A percentile compares a stretch with the other conserved stretches of the same genome.
phyloP scores from a whole-genome alignment of 37 sponge, comb jelly and placozoan genomes.

The Halichondria panicea region DNA sequence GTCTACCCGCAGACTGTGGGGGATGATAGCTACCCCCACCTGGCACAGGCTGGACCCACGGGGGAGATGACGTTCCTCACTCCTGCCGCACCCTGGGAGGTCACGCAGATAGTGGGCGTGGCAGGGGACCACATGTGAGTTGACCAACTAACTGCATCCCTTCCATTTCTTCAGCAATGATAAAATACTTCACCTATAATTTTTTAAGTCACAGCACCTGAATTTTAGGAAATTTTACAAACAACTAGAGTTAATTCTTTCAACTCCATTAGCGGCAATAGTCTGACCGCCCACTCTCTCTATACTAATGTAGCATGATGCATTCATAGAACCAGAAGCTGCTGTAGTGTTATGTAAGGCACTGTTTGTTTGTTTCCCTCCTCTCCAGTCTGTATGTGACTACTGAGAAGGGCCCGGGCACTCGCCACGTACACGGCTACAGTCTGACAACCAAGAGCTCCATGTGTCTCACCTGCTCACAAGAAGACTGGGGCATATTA shows the following conservation, averaged over 20 bases:
- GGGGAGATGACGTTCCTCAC: background rate
- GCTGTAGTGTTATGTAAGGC: slow-evolving; percentile 1
- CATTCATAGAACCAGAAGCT: too few relatives aligned
- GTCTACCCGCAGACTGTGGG: slow-evolving; percentile 6
- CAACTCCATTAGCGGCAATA: too few relatives aligned
- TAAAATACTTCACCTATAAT: too few relatives aligned
- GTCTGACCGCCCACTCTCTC: too few relatives aligned
- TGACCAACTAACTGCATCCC: too few relatives aligned
- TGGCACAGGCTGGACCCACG: background rate
- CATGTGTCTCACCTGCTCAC: slow-evolving; percentile 52
- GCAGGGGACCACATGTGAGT: slow-evolving; percentile 24
- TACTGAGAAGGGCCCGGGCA: slow-evolving; percentile 18
- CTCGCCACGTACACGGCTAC: slow-evolving; percentile 57
- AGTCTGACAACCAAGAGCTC: background rate
- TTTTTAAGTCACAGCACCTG: too few relatives aligned
- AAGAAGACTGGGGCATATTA: slow-evolving; percentile 43
- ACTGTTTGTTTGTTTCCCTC: background rate
- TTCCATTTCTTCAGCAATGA: too few relatives aligned
- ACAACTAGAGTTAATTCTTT: too few relatives aligned
- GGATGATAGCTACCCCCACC: slow-evolving; percentile 35
- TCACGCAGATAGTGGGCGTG: slow-evolving; percentile 35
- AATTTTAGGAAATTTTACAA: too few relatives aligned
- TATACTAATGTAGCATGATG: too few relatives aligned
- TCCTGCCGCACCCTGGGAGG: slow-evolving; percentile 40
- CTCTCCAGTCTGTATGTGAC: slow-evolving; percentile 50